Percentiles rank a stretch among this genome's conserved stretches.
Conservation (phyloP, 2,797 vertebrate species). For the Caiman crocodilus region DNA sequence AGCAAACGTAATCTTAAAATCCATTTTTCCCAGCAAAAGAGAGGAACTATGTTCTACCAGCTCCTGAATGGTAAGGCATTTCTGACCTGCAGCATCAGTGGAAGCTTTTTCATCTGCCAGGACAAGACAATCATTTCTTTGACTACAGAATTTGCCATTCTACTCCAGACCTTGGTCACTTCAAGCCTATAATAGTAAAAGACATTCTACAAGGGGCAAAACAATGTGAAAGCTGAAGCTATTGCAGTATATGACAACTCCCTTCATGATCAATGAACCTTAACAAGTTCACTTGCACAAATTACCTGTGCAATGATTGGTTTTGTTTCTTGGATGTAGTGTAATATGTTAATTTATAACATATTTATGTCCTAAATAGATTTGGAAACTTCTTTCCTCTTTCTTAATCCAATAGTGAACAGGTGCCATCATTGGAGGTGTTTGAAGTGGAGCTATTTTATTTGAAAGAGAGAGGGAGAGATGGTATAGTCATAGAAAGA, state of each 20-base stretch:
- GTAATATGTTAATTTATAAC: slow-evolving; percentile 2
- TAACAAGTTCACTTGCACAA: neutral
- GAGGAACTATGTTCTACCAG: neutral
- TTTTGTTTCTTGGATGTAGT: accelerated
- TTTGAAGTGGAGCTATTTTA: neutral
- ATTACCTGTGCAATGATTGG: neutral
- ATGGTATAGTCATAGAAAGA: neutral
- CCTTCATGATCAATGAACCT: slow-evolving; percentile 1
- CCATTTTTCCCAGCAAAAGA: accelerated
- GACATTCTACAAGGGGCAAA: neutral
- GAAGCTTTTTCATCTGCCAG: neutral
- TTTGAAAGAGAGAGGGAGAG: neutral
- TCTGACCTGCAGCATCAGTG: neutral
- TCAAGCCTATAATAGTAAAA: slow-evolving; percentile 21
- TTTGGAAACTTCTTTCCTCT: neutral
- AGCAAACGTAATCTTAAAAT: neutral
- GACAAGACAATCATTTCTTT: neutral
- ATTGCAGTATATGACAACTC: neutral
- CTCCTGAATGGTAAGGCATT: neutral
- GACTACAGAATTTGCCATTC: neutral
- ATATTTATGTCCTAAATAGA: neutral
- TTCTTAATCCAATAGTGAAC: neutral
- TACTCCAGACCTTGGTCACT: neutral
- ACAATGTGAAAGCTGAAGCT: slow-evolving; percentile 33
- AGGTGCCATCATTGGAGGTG: neutral